Base-by-base conservation (phyloP, 1,140 invertebrate genomes). In the Drosophila quadrilineata region DNA sequence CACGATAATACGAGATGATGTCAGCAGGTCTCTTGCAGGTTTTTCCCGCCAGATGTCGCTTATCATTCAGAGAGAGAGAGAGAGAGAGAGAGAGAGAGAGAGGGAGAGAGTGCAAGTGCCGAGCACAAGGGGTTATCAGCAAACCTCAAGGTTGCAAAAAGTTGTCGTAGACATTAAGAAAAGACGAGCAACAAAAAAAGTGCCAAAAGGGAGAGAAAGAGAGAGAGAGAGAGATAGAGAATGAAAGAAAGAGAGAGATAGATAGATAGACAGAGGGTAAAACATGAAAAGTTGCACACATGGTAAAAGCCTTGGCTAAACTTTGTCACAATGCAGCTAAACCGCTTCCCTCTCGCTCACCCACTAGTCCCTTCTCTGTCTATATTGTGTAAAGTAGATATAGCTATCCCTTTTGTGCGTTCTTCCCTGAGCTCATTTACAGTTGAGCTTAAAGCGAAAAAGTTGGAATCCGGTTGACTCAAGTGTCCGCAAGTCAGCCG, bases 401-500 rank as follows among this genome's bases (percentile, higher is more conserved):
- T 46, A 8, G 26, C 43, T 40, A 16, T 49, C 43, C 38, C 31
- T 57, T 26, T 35, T 22, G 8, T 8, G 24, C 52, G 10, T 10
- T 24, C 22, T 3, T 64, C 71, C 65, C 71, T 60, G 31, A 60
- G 72, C 77, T 80, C 77, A 76, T 80, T 84, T 80, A 58, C 63
- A 84, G 77, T 28, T 29, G 36, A 40, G 60, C 75, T 79, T 80
- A 63, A 69, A 58, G 75, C 48, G 43, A 26, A 66, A 79, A 80
- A 84, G 63, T 80, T 80, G n/a, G n/a, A n/a, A 65, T 52, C 76
- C 64, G 57, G 76, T 82, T 63, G 43, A n/a, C 62, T 59, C 72
- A 84, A 80, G 75, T 76, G 76, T 80, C 63, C 76, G 76, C 53
- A 75, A 57, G 62, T 49, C n/a, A n/a, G n/a, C n/a, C n/a, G n/a